Percentiles rank a stretch among this genome's conserved stretches.
phyloP scores from a whole-genome alignment of 2,888 invertebrate species.

The Glyphotaelius pellucidus region DNA sequence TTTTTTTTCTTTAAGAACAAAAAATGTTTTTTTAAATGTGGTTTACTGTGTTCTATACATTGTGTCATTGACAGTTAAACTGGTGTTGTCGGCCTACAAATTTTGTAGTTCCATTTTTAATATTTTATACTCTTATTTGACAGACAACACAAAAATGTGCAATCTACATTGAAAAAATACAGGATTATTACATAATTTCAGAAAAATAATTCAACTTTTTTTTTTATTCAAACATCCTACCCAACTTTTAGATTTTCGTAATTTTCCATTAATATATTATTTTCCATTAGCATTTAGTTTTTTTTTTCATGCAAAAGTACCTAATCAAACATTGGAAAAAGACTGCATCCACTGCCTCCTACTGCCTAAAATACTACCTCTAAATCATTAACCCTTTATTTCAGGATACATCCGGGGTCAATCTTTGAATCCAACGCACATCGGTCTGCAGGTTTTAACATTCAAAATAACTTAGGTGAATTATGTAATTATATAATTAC shows the following conservation, averaged over 20 bases:
- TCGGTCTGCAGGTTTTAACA: slow-evolving; percentile 19
- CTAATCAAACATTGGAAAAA: neutral
- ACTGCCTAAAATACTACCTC: too few relatives aligned
- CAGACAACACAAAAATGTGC: too few relatives aligned
- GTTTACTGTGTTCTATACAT: too few relatives aligned
- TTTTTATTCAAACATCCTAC: neutral
- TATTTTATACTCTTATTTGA: too few relatives aligned
- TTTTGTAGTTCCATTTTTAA: too few relatives aligned
- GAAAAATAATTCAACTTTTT: neutral
- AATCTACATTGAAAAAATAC: too few relatives aligned
- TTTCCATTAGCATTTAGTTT: neutral
- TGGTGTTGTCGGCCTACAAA: too few relatives aligned
- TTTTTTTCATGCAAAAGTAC: too few relatives aligned
- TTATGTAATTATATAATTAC: slow-evolving; percentile 5
- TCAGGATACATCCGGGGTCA: slow-evolving; percentile 11
- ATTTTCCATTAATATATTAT: neutral
- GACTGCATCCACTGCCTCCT: neutral
- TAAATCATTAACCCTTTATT: neutral
- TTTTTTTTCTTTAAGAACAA: too few relatives aligned
- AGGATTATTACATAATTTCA: neutral
- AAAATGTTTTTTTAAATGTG: too few relatives aligned
- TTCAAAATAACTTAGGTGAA: slow-evolving; percentile 16
- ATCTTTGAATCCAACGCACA: slow-evolving; percentile 10
- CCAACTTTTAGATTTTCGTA: neutral
- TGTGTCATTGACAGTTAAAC: too few relatives aligned